Conservation (phyloP, 2,797 vertebrate species). For the Chanos chanos region DNA sequence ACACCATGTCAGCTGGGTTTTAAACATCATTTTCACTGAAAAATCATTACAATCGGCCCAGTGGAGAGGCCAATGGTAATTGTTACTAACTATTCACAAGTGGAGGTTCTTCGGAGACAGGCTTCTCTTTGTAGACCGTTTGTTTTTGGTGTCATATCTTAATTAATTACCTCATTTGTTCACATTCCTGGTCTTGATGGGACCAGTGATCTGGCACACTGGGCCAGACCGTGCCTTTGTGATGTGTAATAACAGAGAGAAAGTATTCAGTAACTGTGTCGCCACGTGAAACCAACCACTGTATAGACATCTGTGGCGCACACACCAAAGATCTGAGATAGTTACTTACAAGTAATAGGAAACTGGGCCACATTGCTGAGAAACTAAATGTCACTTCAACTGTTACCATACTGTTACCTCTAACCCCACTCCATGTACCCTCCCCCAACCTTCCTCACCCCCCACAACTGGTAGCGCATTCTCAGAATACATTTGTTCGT, state of each 20-base stretch:
- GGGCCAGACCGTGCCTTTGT: too few relatives aligned
- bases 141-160: slow-evolving; percentile 55
- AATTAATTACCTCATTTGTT: slow-evolving; percentile 44
- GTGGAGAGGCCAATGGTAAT: slow-evolving; percentile 49
- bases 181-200: slow-evolving; percentile 29
- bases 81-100: slow-evolving; percentile 56
- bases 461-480: too few relatives aligned
- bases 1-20: slow-evolving; percentile 52
- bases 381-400: slow-evolving; percentile 14
- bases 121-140: slow-evolving; percentile 42
- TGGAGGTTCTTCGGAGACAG: slow-evolving; percentile 50
- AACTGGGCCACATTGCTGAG: slow-evolving; percentile 10
- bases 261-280: slow-evolving; percentile 11
- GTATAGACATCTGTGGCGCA: slow-evolving; percentile 8
- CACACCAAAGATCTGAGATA: slow-evolving; percentile 7
- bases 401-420: not conserved
- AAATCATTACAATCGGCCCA: slow-evolving; percentile 64
- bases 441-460: too few relatives aligned
- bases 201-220: slow-evolving; percentile 30
- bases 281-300: slow-evolving; percentile 14
- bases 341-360: slow-evolving; percentile 8
- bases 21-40: slow-evolving; percentile 53
- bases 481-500: too few relatives aligned
- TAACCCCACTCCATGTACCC: too few relatives aligned
- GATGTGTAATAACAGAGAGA: slow-evolving; percentile 29